These are phyloP conservation scores for Acrobasis repandana DNA, from an alignment of 2,888 invertebrate species.

Conservation along the genomic window DNA sequence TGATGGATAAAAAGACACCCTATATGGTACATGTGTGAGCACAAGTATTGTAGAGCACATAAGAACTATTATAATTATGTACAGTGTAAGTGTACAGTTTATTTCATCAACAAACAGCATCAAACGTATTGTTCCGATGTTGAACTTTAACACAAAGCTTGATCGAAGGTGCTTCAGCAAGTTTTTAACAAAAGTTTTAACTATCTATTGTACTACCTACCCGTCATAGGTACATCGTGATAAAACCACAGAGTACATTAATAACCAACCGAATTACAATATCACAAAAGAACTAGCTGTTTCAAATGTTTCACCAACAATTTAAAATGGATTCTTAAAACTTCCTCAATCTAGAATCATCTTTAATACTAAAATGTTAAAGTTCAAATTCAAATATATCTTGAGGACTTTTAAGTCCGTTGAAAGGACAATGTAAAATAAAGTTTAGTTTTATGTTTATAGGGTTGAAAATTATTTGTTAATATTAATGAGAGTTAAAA, in stretches of 20 bases:
- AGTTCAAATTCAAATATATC: neutral
- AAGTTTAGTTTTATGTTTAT: neutral
- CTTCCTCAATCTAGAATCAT: neutral
- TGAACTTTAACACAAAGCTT: neutral
- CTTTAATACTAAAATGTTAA: neutral
- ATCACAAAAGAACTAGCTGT: slow-evolving; percentile 17
- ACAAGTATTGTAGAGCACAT: too few species aligned
- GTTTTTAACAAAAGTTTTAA: slow-evolving; percentile 5
- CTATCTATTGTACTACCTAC: slow-evolving; percentile 5
- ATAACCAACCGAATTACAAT: slow-evolving; percentile 12
- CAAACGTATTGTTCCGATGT: neutral
- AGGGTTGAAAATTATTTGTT: neutral
- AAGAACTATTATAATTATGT: too few species aligned
- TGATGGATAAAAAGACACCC: too few species aligned
- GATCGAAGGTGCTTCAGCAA: slow-evolving; percentile 1
- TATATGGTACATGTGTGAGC: too few species aligned
- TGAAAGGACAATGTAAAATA: neutral
- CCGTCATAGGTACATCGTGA: slow-evolving; percentile 6
- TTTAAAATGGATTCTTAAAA: slow-evolving; percentile 1
- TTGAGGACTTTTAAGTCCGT: neutral
- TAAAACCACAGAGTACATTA: slow-evolving; percentile 5
- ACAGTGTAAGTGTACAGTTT: too few species aligned
- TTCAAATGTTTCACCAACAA: slow-evolving; percentile 12
- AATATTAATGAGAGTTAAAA: slow-evolving; percentile 12
- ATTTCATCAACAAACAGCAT: neutral